Evolutionary conservation across 2,797 vertebrate species (phyloP).

Genomic region (Tadarida brasiliensis): DNA sequence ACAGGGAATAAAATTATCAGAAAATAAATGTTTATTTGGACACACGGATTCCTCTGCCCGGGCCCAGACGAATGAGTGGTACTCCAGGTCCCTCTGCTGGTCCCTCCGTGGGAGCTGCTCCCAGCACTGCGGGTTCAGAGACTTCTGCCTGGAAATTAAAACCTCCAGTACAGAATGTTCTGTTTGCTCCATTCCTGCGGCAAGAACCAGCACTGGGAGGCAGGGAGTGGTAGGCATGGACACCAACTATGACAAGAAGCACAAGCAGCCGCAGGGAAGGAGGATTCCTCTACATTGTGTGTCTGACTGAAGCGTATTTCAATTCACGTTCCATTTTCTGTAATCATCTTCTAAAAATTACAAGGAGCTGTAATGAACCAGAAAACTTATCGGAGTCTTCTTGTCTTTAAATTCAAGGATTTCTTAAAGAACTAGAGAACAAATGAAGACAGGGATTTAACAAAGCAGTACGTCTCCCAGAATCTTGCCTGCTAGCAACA

Average conservation of each 20-base stretch:
- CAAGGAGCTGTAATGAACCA: neutral
- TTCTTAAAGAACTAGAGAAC: neutral
- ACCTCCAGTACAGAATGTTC: neutral
- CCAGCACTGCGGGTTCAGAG: neutral
- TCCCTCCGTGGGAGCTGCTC: neutral
- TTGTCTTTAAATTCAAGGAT: conserved; percentile 19
- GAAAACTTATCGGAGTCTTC: neutral
- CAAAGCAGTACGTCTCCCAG: neutral
- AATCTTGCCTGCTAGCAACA: neutral
- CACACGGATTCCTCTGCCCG: neutral
- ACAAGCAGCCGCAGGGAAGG: rapidly evolving
- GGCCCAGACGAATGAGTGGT: neutral
- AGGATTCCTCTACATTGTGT: neutral
- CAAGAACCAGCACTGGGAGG: neutral
- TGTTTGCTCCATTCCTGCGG: neutral
- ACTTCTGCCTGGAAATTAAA: neutral
- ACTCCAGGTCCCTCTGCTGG: conserved; percentile 78
- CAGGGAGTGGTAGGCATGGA: neutral
- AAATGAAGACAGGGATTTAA: neutral
- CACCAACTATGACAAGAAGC: neutral
- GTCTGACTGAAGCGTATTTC: neutral
- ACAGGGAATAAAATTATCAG: neutral
- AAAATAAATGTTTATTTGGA: conserved; percentile 56
- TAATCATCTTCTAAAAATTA: conserved; percentile 16
- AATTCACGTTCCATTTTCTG: neutral